phyloP scores from a whole-genome alignment of 2,113 vertebrate species.

The Monarcha castaneiventris region DNA sequence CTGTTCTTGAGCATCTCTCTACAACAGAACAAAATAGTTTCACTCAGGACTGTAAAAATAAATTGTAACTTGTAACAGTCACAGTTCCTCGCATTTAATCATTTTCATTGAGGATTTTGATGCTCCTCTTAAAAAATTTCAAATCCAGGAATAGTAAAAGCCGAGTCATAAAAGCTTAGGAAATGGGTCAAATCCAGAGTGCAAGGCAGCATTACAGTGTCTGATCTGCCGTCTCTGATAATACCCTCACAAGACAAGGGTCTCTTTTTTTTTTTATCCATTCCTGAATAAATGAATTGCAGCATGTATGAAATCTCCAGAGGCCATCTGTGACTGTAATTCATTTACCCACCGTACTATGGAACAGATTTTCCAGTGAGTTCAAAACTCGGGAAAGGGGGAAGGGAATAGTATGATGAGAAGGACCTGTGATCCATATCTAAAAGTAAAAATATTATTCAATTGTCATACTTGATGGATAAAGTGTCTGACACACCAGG shows the following conservation, averaged over 20 bases:
- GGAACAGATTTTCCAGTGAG: conserved; percentile 48
- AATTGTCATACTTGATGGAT: conserved; percentile 65
- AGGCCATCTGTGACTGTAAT: conserved; percentile 54
- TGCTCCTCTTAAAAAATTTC: not conserved
- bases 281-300: conserved; percentile 44
- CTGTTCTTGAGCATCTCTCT: not conserved
- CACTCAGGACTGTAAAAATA: not conserved
- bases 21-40: not conserved
- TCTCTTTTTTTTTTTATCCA: not conserved
- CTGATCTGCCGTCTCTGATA: conserved; percentile 65
- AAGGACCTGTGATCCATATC: conserved; percentile 58
- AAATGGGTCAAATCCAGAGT: conserved; percentile 20
- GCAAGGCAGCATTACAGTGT: conserved; percentile 39
- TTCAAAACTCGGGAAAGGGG: conserved; percentile 10
- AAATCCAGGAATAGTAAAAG: conserved; percentile 45
- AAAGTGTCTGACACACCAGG: conserved; percentile 30
- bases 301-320: conserved; percentile 56
- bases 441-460: conserved; percentile 72
- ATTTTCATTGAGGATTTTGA: conserved; percentile 14
- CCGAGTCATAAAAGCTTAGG: conserved; percentile 58
- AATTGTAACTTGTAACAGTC: not conserved
- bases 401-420: conserved; percentile 22
- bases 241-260: conserved; percentile 39
- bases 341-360: conserved; percentile 36
- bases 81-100: not conserved